Evolutionary conservation across 2,888 invertebrate genomes (phyloP), one percentile per base, ranked within the genome.

Genomic region (Cephalotes varians): DNA sequence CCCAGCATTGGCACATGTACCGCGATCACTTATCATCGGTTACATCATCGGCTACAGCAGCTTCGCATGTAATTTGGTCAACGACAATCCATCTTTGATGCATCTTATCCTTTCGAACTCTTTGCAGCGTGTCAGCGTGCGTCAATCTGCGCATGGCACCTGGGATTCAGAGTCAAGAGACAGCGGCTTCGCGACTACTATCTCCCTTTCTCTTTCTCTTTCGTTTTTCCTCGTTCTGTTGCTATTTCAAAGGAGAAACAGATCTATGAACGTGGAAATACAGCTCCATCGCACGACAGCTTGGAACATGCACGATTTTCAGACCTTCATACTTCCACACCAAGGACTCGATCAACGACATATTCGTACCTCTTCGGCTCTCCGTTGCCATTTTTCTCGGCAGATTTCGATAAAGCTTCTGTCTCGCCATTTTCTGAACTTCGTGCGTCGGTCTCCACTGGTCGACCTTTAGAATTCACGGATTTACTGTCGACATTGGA

Each of bases 271-370:
- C 51, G 40, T n/a, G 12, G 2, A 31, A 51, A 10, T 65, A 15
- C 28, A n/a, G 44, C n/a, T 54, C 15, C 28, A n/a, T 54, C 44
- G 15, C 62, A 1, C 37, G 18, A 40, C 5, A 47, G 25, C 64
- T 51, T 49, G 25, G n/a, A 72, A 54, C 54, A 34, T 31, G 10
- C 77, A 2, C 37, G 18, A 64, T 49, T 28, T 12, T 31, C 7
- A 10, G n/a, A n/a, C 96, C 96, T 40, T 77, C 44, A 98, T 93
- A 98, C 98, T 95, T 98, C 98, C 90, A 98, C 98, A 93, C 98
- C 98, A 92, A 98, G 96, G 84, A 96, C 97, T 94, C 98, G 96
- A 95, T 98, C 98, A 88, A 98, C 97, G 88, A 98, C 97, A 95
- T 98, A 98, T 89, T 97, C 97, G 95, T 96, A 98, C 94, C 97